Evolutionary conservation across 2,888 invertebrate species (phyloP), one percentile per base, ranked within the genome.

Genomic region (Ormyrus thymus): DNA sequence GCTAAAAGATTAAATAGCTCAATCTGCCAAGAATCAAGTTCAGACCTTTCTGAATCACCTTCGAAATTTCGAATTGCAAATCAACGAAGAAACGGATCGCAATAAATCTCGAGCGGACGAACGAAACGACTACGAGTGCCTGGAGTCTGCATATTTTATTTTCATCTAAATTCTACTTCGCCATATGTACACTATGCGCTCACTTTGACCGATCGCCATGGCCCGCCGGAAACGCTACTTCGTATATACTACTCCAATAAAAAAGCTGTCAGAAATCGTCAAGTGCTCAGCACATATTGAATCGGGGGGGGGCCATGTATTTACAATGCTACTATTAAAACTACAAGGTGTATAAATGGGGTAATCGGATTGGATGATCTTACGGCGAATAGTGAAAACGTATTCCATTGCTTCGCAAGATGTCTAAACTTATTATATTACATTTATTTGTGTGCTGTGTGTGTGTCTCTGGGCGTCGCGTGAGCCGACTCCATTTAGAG

Each of bases 311-410:
- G 82, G 83, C 82, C 83, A 79, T 83, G 85, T 89, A 89, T 89
- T 89, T 89, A 89, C 89, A 89, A 83, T 86, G 86, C 86, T 86
- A 86, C 86, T 86, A 86, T 88, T 88, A 88, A 29, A 87, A 85
- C 86, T 80, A 77, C 59, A 72, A 80, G 73, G 80, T 82, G 81
- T 83, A 84, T 83, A 83, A 83, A 83, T 82, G 83, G 81, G 77
- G 70, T 79, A 82, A 83, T 84, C 76, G 79, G 82, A 73, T 80
- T 29, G 29, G 45, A 62, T 55, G 55, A 82, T 70, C 66, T 76
- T 62, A 71, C 58, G 55, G 68, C 48, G 66, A 76, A 76, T 68
- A 76, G 11, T 55, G 11, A 78, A 72, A 64, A 45, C 15, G 61
- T 50, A 58, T 62, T 73, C 70, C 29, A 50, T 70, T 53, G 46